These are phyloP conservation scores for Lochmaea crataegi DNA, from an alignment of 2,888 invertebrate species.

Conservation along the genomic window DNA sequence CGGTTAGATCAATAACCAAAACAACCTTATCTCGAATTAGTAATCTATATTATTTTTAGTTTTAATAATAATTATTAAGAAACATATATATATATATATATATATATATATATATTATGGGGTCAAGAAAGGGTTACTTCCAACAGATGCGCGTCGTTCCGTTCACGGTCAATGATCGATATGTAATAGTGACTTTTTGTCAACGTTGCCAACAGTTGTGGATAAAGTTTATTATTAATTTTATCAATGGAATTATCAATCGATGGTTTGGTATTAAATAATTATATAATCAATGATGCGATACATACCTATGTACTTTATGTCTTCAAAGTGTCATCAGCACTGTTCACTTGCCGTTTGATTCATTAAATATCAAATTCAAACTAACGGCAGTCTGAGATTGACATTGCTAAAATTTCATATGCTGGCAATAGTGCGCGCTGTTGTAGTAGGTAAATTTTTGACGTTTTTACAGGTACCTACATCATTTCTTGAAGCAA, in stretches of 20 bases:
- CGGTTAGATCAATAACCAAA: conserved; percentile 43
- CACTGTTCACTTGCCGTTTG: no score
- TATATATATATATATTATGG: conserved; percentile 40
- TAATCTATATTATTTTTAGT: conserved; percentile 47
- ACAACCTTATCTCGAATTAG: conserved; percentile 31
- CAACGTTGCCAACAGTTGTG: conserved; percentile 4
- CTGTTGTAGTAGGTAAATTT: no score
- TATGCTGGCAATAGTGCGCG: no score
- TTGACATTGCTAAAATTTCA: no score
- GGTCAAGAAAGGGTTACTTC: conserved; percentile 48
- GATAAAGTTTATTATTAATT: conserved; percentile 8
- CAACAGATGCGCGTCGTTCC: conserved; percentile 44
- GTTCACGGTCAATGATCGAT: conserved; percentile 56
- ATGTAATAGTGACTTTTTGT: conserved; percentile 45
- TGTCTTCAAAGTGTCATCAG: no score
- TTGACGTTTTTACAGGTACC: no score
- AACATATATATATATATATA: conserved; percentile 40
- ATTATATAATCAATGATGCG: background rate
- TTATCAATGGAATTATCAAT: background rate
- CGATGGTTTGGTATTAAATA: background rate
- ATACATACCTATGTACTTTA: no score
- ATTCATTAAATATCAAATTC: no score
- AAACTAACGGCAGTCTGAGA: no score
- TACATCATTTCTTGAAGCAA: no score
- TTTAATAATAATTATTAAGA: conserved; percentile 40